Percentiles rank a stretch among this genome's conserved stretches.
These are phyloP conservation scores for Petrosia ficiformis DNA, from an alignment of 37 sponge, comb jelly and placozoan genomes.

Conservation along the genomic window DNA sequence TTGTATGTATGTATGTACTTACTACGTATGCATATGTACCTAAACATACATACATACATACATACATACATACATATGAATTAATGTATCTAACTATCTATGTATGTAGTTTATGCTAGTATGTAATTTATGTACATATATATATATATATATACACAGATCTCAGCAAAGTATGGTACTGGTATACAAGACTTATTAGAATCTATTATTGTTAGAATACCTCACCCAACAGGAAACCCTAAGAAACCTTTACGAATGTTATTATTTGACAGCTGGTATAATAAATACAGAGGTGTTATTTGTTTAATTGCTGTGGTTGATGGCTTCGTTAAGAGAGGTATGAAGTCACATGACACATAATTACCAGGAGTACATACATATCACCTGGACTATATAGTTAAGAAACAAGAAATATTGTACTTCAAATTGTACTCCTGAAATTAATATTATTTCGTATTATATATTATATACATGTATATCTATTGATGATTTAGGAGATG, in stretches of 20 bases:
- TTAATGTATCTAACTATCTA: too few species aligned
- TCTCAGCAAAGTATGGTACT: slow-evolving; percentile 89
- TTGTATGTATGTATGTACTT: too few species aligned
- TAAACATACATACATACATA: too few species aligned
- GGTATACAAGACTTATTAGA: slow-evolving; percentile 58
- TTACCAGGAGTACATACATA: too few species aligned
- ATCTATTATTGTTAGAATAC: slow-evolving; percentile 57
- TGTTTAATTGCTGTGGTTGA: slow-evolving; percentile 75
- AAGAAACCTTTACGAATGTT: slow-evolving; percentile 46
- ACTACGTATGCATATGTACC: too few species aligned
- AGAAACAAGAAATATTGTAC: too few species aligned
- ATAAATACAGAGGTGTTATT: slow-evolving; percentile 82
- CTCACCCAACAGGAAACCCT: slow-evolving; percentile 23
- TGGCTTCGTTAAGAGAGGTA: slow-evolving; percentile 61
- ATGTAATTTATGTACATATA: too few species aligned
- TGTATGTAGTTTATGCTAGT: too few species aligned
- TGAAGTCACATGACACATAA: background rate
- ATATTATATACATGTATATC: background rate
- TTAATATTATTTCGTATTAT: background rate
- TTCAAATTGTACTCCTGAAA: too few species aligned
- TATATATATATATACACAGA: too few species aligned
- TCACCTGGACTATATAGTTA: too few species aligned
- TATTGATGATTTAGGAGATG: slow-evolving; percentile 41
- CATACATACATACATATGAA: too few species aligned
- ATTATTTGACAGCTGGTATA: slow-evolving; percentile 91